Percentiles rank a stretch among this genome's conserved stretches.
Conservation (phyloP, 2,113 vertebrate genomes). For the Pomatorhinus ruficollis region DNA sequence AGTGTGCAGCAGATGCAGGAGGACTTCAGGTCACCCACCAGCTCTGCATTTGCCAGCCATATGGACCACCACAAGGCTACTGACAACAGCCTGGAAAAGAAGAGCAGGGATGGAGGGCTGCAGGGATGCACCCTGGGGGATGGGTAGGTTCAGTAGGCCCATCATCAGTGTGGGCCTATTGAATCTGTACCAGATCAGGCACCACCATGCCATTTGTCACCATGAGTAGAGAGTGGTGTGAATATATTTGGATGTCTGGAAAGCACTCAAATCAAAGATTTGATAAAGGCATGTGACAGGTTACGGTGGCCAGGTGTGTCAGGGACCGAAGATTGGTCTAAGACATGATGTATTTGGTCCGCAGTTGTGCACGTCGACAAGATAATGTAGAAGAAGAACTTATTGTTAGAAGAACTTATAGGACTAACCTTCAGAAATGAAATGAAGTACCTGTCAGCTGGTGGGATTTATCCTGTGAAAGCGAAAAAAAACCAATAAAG, state of each 20-base stretch:
- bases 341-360: background rate
- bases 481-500: background rate
- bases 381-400: background rate
- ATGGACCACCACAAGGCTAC: conserved; percentile 68
- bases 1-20: conserved; percentile 62
- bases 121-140: too few species aligned
- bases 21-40: conserved; percentile 74
- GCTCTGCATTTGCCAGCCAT: conserved; percentile 68
- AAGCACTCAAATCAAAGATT: background rate
- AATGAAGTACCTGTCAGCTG: background rate
- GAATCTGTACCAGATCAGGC: background rate
- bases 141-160: background rate
- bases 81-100: conserved; percentile 65
- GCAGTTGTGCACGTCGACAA: background rate
- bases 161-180: fast-evolving
- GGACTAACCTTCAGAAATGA: background rate
- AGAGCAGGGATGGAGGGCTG: background rate
- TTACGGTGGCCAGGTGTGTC: background rate
- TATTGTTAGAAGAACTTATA: background rate
- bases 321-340: background rate
- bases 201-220: background rate
- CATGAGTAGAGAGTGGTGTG: background rate
- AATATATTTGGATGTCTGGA: background rate
- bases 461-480: background rate
- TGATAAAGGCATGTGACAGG: background rate